Percentiles rank a stretch among this genome's conserved stretches.
phyloP scores from a whole-genome alignment of 2,113 vertebrate genomes.

The Neoarius graeffei region DNA sequence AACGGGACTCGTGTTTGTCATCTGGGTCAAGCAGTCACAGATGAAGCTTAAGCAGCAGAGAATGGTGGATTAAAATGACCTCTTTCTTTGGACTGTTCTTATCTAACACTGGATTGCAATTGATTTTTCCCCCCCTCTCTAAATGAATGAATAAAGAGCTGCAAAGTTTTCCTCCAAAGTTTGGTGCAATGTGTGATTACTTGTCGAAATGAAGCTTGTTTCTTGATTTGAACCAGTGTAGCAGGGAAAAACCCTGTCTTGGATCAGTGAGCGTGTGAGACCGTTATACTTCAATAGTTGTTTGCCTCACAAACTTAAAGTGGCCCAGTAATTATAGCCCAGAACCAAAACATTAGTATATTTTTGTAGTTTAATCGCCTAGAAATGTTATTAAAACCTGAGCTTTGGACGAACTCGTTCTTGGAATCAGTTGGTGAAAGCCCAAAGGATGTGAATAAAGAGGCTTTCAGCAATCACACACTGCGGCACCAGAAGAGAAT shows the following conservation, averaged over 20 bases:
- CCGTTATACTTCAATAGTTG: neutral
- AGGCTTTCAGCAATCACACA: neutral
- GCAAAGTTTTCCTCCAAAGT: neutral
- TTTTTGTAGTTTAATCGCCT: neutral
- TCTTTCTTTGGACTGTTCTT: constrained; percentile 77
- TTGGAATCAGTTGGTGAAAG: neutral
- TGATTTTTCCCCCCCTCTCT: constrained; percentile 60
- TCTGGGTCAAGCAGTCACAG: constrained; percentile 61
- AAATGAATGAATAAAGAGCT: constrained; percentile 43
- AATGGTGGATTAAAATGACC: constrained; percentile 79
- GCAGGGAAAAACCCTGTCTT: neutral
- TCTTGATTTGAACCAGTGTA: neutral
- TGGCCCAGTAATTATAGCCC: neutral
- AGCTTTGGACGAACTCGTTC: neutral
- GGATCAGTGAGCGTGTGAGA: neutral
- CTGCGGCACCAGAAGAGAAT: neutral
- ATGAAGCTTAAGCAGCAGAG: constrained; percentile 73
- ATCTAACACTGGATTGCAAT: constrained; percentile 73
- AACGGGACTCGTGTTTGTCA: constrained; percentile 60
- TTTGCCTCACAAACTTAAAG: constrained; percentile 11
- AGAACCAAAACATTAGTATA: neutral
- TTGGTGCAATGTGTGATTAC: neutral
- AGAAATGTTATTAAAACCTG: neutral
- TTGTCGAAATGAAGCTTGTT: neutral
- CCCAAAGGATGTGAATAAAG: neutral